These are phyloP conservation scores for Cosmorhoe ocellata DNA, from an alignment of 2,888 invertebrate genomes.

Conservation along the genomic window DNA sequence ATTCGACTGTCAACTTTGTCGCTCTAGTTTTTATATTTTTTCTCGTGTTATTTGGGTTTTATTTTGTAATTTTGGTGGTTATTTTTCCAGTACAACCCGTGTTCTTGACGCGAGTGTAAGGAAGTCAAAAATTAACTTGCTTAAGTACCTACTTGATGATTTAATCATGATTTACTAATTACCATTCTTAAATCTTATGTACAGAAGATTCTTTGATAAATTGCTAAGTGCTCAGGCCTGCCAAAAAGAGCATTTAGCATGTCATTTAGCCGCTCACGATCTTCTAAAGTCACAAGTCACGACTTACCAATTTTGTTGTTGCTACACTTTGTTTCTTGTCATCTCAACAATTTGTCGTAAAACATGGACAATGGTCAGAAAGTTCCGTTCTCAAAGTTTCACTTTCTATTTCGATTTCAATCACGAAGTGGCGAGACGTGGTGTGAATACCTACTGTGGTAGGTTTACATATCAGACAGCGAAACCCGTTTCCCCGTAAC, in stretches of 20 bases:
- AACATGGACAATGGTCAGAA: constrained; percentile 42
- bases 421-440: constrained; percentile 50
- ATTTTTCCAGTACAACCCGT: too few species aligned
- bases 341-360: constrained; percentile 4
- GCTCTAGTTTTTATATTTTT: too few species aligned
- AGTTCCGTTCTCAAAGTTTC: constrained; percentile 54
- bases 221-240: neutral
- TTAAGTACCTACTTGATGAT: too few species aligned
- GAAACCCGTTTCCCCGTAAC: constrained; percentile 33
- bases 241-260: constrained; percentile 16
- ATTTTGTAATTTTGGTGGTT: too few species aligned
- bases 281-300: constrained; percentile 9
- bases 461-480: neutral
- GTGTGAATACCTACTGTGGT: constrained; percentile 38
- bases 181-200: neutral
- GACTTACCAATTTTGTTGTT: constrained; percentile 4
- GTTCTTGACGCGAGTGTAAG: too few species aligned
- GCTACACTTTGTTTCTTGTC: constrained; percentile 8
- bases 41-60: too few species aligned
- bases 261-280: constrained; percentile 24
- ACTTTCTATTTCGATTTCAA: constrained; percentile 58
- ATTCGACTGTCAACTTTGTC: too few species aligned
- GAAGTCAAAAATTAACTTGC: too few species aligned
- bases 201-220: neutral
- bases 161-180: too few species aligned